Percentiles rank a stretch among this genome's conserved stretches.
phyloP scores from a whole-genome alignment of 2,888 invertebrate genomes.

The Lasioglossum lativentre region DNA sequence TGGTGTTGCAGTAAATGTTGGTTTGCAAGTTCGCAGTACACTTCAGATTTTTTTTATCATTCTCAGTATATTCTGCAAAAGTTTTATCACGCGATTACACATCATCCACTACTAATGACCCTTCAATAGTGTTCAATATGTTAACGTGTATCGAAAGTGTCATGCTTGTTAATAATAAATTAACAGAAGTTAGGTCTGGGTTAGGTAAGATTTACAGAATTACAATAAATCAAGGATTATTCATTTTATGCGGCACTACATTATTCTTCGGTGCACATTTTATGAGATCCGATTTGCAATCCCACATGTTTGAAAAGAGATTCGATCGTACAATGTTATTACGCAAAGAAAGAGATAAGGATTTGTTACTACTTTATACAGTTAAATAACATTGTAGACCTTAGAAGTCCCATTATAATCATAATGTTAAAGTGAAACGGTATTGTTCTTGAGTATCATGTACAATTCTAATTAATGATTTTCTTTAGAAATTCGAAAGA shows the following conservation, averaged over 20 bases:
- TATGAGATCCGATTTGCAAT: slow-evolving; percentile 53
- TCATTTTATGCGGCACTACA: slow-evolving; percentile 57
- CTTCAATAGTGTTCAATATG: slow-evolving; percentile 48
- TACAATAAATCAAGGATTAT: slow-evolving; percentile 46
- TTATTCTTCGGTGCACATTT: slow-evolving; percentile 59
- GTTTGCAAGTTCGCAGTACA: slow-evolving; percentile 36
- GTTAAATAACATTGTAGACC: slow-evolving; percentile 63
- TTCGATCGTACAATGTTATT: slow-evolving; percentile 40
- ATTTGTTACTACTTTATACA: slow-evolving; percentile 70
- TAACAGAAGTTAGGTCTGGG: slow-evolving; percentile 56
- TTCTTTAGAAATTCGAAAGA: slow-evolving; percentile 60
- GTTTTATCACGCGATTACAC: slow-evolving; percentile 33
- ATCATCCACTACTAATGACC: slow-evolving; percentile 43
- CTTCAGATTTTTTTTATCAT: slow-evolving; percentile 33
- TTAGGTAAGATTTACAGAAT: slow-evolving; percentile 50
- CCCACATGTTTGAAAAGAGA: slow-evolving; percentile 40
- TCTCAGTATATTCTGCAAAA: slow-evolving; percentile 25
- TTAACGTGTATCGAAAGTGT: slow-evolving; percentile 50
- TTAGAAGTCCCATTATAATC: slow-evolving; percentile 66
- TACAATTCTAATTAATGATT: slow-evolving; percentile 60
- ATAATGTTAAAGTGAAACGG: slow-evolving; percentile 60
- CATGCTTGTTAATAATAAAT: slow-evolving; percentile 58
- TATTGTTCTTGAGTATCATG: slow-evolving; percentile 65
- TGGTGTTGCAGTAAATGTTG: slow-evolving; percentile 44
- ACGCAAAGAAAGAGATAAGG: slow-evolving; percentile 41